Conservation (phyloP, 2,113 vertebrate genomes). For the Drymodes brunneopygia region DNA sequence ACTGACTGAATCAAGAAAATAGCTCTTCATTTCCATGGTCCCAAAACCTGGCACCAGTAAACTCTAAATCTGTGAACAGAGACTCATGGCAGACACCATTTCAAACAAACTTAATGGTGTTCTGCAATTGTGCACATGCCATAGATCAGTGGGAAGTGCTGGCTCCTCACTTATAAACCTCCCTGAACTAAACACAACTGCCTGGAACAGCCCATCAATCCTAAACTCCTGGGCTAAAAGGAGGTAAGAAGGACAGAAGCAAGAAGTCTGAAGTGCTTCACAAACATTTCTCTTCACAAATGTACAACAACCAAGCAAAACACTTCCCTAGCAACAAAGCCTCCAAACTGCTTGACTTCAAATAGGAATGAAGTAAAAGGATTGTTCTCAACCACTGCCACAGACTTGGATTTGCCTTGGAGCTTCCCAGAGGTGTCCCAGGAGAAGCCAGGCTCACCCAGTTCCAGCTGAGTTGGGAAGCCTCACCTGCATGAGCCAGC, state of each 20-base stretch:
- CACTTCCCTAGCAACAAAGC: neutral
- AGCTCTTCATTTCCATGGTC: neutral
- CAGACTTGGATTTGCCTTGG: neutral
- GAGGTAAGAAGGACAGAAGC: neutral
- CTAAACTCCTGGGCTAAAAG: neutral
- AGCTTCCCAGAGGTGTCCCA: neutral
- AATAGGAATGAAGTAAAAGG: neutral
- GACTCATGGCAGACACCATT: neutral
- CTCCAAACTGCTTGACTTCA: neutral
- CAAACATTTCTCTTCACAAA: neutral
- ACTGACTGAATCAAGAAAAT: neutral
- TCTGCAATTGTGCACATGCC: neutral
- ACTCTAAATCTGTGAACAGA: neutral
- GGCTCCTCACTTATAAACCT: neutral
- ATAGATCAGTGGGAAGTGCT: neutral
- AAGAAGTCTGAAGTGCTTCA: neutral
- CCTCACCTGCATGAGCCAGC: conserved; percentile 83
- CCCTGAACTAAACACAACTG: neutral
- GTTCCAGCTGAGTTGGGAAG: neutral
- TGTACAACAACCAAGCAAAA: neutral
- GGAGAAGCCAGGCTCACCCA: neutral
- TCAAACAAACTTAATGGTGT: neutral
- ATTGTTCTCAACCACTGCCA: neutral
- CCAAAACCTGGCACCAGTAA: neutral
- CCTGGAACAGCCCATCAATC: neutral